A percentile compares a stretch with the other conserved stretches of the same genome.
phyloP scores from a whole-genome alignment of 2,797 vertebrate genomes.

The Aselliscus stoliczkanus region DNA sequence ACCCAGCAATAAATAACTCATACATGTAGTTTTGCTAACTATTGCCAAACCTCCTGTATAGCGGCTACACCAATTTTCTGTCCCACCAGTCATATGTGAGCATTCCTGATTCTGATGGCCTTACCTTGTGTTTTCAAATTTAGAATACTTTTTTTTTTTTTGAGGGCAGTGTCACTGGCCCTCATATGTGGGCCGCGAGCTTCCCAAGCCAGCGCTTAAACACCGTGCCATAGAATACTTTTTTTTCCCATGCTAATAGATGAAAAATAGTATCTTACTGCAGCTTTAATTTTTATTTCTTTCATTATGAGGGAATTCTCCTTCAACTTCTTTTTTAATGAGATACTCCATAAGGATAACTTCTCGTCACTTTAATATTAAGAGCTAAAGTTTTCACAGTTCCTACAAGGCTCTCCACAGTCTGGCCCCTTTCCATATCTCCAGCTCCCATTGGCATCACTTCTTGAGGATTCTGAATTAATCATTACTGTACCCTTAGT shows the following conservation, averaged over 20 bases:
- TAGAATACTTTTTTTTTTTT: not conserved
- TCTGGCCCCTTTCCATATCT: not conserved
- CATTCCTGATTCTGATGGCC: not conserved
- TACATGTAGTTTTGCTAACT: not conserved
- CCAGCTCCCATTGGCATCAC: not conserved
- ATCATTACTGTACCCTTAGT: no score
- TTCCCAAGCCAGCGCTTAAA: no score
- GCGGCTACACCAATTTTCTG: not conserved
- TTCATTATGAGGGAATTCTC: not conserved
- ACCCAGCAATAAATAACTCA: not conserved
- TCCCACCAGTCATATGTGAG: not conserved
- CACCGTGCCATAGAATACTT: not conserved
- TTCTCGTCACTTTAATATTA: not conserved
- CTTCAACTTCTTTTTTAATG: not conserved
- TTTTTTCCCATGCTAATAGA: not conserved
- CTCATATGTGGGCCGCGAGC: no score
- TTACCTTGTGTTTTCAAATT: not conserved
- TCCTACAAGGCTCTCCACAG: not conserved
- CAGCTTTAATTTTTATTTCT: not conserved
- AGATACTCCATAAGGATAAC: not conserved
- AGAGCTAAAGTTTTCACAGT: not conserved
- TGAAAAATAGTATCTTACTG: not conserved
- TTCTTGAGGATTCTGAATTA: not conserved
- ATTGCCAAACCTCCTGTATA: not conserved
- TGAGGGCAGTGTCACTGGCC: no score